These are phyloP conservation scores for Athalia rosae DNA, from an alignment of 2,888 invertebrate species.

Conservation along the genomic window DNA sequence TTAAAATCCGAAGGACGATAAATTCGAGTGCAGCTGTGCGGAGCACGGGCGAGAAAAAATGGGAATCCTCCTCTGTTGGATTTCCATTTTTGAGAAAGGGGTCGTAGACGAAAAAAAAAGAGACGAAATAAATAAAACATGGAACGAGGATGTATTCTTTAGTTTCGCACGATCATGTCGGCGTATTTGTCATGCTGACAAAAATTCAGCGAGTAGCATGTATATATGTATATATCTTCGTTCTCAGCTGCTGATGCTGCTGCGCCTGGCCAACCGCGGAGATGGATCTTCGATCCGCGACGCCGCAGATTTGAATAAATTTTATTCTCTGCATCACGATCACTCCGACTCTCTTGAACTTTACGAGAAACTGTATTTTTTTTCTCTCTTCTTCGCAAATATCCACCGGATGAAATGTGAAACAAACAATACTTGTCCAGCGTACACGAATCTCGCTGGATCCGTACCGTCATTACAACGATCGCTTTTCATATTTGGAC, in stretches of 20 bases:
- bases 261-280: conserved; percentile 11
- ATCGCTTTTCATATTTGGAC: not conserved
- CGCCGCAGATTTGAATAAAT: conserved; percentile 25
- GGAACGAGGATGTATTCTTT: not conserved
- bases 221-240: not conserved
- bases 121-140: too few relatives aligned
- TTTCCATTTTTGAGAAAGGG: too few relatives aligned
- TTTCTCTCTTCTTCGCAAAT: not conserved
- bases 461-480: not conserved
- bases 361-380: not conserved
- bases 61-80: too few relatives aligned
- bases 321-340: not conserved
- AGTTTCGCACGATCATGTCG: not conserved
- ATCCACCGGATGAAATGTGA: not conserved
- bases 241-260: not conserved
- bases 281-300: conserved; percentile 27
- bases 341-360: not conserved
- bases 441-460: not conserved
- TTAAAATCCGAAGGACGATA: not conserved
- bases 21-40: too few relatives aligned
- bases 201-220: not conserved
- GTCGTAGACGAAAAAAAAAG: too few relatives aligned
- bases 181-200: conserved; percentile 18
- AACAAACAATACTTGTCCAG: not conserved
- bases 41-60: too few relatives aligned